Conservation (phyloP, 2,797 vertebrate genomes). For the Caiman crocodilus region DNA sequence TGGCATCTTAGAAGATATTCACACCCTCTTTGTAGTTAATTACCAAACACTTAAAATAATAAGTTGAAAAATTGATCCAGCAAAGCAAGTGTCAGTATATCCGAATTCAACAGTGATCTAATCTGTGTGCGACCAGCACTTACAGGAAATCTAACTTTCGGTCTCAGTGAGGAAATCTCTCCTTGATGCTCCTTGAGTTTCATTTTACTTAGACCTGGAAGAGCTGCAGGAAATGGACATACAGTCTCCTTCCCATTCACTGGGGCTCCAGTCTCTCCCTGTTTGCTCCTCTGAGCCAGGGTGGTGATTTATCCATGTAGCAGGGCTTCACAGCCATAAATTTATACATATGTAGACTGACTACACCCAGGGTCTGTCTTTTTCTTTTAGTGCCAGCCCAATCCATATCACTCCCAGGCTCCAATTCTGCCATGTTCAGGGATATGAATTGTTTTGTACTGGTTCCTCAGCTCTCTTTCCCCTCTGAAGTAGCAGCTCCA, state of each 20-base stretch:
- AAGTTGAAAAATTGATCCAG: not conserved
- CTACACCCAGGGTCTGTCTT: not conserved
- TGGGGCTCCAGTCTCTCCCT: not conserved
- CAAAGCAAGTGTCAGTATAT: not conserved
- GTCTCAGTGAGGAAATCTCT: not conserved
- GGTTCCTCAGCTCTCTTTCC: not conserved
- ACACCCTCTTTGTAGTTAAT: not conserved
- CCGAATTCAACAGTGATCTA: not conserved
- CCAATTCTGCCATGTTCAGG: not conserved
- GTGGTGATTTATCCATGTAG: not conserved
- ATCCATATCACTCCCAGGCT: not conserved
- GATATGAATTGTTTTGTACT: not conserved
- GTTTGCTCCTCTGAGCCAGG: no score
- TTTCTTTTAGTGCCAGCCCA: not conserved
- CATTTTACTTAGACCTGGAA: not conserved
- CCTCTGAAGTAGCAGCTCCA: not conserved
- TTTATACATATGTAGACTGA: not conserved
- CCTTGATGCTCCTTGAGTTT: not conserved
- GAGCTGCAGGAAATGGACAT: not conserved
- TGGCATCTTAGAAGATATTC: not conserved
- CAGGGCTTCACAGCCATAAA: not conserved
- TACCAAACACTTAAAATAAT: not conserved
- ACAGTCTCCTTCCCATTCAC: not conserved
- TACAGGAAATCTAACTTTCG: fast-evolving
- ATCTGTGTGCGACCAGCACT: not conserved